Percentiles rank a stretch among this genome's conserved stretches.
phyloP scores from a whole-genome alignment of 2,888 invertebrate species.

The Drosophila parthenogenetica region DNA sequence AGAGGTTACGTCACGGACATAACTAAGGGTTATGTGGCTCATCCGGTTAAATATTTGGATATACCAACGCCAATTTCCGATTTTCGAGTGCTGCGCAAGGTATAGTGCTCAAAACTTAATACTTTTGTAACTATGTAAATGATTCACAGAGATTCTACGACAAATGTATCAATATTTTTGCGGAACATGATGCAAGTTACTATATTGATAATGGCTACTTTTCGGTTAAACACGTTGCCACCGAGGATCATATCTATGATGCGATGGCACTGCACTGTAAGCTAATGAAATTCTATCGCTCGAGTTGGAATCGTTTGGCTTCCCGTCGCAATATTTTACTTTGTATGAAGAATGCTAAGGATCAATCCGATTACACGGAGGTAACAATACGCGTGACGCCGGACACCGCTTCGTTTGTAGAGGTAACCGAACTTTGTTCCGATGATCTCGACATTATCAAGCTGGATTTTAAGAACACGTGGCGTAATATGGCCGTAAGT shows the following conservation, averaged over 20 bases:
- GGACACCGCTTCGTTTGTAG: slow-evolving; percentile 78
- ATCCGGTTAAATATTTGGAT: slow-evolving; percentile 72
- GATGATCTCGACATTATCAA: slow-evolving; percentile 68
- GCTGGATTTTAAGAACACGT: slow-evolving; percentile 73
- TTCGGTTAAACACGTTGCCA: slow-evolving; percentile 78
- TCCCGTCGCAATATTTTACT: slow-evolving; percentile 75
- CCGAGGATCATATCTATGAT: slow-evolving; percentile 78
- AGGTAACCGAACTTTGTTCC: slow-evolving; percentile 77
- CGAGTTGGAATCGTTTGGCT: slow-evolving; percentile 83
- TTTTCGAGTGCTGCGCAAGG: slow-evolving; percentile 72
- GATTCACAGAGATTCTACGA: slow-evolving; percentile 64
- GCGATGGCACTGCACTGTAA: slow-evolving; percentile 77
- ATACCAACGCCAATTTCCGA: slow-evolving; percentile 72
- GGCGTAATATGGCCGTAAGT: slow-evolving; percentile 81
- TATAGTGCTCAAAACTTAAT: slow-evolving; percentile 21
- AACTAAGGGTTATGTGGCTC: slow-evolving; percentile 53
- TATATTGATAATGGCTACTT: slow-evolving; percentile 82
- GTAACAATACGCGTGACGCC: slow-evolving; percentile 75
- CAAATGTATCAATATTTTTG: slow-evolving; percentile 81
- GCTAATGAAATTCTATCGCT: slow-evolving; percentile 74
- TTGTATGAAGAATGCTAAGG: slow-evolving; percentile 65
- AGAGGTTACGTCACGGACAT: slow-evolving; percentile 74
- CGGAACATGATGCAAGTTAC: slow-evolving; percentile 78
- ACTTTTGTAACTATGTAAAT: no score
- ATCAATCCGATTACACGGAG: slow-evolving; percentile 60